These are phyloP conservation scores for Melitaea athalia DNA, from an alignment of 2,888 invertebrate species.

Conservation along the genomic window DNA sequence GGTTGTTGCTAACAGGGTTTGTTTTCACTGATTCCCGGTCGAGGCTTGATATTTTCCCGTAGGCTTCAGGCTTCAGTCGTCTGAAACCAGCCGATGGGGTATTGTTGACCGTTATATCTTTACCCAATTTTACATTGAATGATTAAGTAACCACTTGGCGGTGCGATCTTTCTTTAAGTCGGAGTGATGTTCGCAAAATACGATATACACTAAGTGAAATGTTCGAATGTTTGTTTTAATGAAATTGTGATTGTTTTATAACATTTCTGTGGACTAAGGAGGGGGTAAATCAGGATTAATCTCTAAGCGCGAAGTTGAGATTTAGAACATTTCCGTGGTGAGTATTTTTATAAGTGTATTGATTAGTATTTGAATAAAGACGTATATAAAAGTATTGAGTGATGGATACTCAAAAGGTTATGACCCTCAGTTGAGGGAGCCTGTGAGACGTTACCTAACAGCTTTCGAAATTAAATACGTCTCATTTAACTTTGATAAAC, in stretches of 20 bases:
- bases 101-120: conserved; percentile 42
- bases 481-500: conserved; percentile 26
- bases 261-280: conserved; percentile 37
- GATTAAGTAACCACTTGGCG: conserved; percentile 68
- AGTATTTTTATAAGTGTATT: conserved; percentile 55
- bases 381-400: conserved; percentile 47
- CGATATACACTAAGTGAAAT: conserved; percentile 41
- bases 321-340: conserved; percentile 49
- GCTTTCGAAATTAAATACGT: conserved; percentile 42
- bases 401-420: conserved; percentile 62
- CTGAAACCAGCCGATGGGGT: conserved; percentile 57
- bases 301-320: conserved; percentile 38
- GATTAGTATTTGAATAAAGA: conserved; percentile 62
- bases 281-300: conserved; percentile 34
- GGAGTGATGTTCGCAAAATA: conserved; percentile 45
- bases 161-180: conserved; percentile 39
- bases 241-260: conserved; percentile 30
- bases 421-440: conserved; percentile 58
- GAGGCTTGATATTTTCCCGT: conserved; percentile 77
- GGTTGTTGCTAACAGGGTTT: conserved; percentile 46
- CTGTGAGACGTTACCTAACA: conserved; percentile 67
- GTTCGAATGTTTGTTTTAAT: conserved; percentile 40
- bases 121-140: conserved; percentile 58
- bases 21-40: conserved; percentile 71
- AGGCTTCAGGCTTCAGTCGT: conserved; percentile 71